phyloP scores from a whole-genome alignment of 1,140 invertebrate genomes.

The Teleopsis dalmanni region DNA sequence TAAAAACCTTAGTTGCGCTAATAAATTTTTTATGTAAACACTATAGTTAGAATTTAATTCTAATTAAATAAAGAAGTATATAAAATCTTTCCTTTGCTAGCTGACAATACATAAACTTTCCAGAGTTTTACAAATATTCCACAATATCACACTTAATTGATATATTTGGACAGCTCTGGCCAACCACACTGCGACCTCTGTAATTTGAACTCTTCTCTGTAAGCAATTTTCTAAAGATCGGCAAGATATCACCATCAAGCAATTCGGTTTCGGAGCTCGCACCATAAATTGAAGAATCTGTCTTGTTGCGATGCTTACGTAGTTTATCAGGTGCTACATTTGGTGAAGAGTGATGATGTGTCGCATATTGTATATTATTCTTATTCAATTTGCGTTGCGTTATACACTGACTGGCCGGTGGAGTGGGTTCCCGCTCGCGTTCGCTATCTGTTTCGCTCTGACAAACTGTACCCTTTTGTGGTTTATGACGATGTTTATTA shows the following conservation, averaged over 20 bases:
- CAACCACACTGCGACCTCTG: constrained; percentile 44
- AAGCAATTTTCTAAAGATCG: constrained; percentile 83
- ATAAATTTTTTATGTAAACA: too few relatives aligned
- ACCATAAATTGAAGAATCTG: constrained; percentile 54
- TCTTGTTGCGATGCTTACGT: constrained; percentile 34
- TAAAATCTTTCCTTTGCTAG: too few relatives aligned
- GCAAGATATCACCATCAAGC: constrained; percentile 68
- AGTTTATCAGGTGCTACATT: constrained; percentile 42
- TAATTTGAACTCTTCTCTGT: constrained; percentile 58
- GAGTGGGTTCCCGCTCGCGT: constrained; percentile 43
- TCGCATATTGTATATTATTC: constrained; percentile 36
- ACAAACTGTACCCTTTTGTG: constrained; percentile 48
- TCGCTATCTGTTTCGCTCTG: constrained; percentile 47
- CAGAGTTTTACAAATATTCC: constrained; percentile 74
- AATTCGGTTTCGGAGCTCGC: constrained; percentile 77
- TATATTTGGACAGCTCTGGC: constrained; percentile 86
- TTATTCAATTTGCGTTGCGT: constrained; percentile 33
- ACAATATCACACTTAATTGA: constrained; percentile 94
- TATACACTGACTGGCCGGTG: constrained; percentile 23
- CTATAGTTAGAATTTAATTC: neutral
- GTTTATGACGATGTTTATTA: constrained; percentile 44
- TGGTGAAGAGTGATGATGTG: constrained; percentile 42
- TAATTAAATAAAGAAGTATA: constrained; percentile 1
- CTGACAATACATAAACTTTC: too few relatives aligned
- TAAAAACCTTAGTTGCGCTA: too few relatives aligned